Evolutionary conservation across 2,888 invertebrate species (phyloP).

Genomic region (Tinea semifulvella): DNA sequence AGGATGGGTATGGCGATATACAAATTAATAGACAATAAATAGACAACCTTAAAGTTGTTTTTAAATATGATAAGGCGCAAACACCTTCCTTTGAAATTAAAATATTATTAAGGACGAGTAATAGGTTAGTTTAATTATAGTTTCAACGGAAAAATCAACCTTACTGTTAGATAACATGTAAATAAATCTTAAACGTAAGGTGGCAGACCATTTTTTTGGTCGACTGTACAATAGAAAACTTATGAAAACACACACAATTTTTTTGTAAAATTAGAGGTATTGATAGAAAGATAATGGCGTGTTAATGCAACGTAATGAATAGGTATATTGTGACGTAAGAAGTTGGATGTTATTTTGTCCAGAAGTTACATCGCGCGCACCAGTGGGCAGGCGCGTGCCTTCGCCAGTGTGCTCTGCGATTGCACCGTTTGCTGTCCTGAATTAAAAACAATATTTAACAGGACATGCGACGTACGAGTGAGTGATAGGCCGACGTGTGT

Average conservation of each 20-base stretch:
- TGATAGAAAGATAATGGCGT: background rate
- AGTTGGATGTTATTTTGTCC: constrained; percentile 9
- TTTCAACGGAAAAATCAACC: too few species aligned
- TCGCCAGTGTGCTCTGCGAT: constrained; percentile 42
- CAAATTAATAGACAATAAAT: too few species aligned
- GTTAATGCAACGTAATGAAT: background rate
- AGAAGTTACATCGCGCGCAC: constrained; percentile 11
- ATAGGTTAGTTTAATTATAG: too few species aligned
- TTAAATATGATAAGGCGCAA: too few species aligned
- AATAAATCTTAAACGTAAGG: too few species aligned
- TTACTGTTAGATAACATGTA: too few species aligned
- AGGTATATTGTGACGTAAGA: constrained; percentile 4
- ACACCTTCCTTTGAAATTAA: too few species aligned
- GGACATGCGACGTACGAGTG: constrained; percentile 26
- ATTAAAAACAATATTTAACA: constrained; percentile 39
- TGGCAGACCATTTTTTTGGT: too few species aligned
- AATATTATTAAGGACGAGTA: too few species aligned
- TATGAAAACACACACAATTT: background rate
- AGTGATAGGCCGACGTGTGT: constrained; percentile 13
- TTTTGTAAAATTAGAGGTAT: background rate
- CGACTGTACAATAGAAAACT: background rate
- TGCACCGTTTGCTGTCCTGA: constrained; percentile 58
- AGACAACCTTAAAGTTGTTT: too few species aligned
- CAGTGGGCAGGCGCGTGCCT: constrained; percentile 30
- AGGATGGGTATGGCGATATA: too few species aligned